Evolutionary conservation across 2,888 invertebrate genomes (phyloP).

Genomic region (Norana najaformis): DNA sequence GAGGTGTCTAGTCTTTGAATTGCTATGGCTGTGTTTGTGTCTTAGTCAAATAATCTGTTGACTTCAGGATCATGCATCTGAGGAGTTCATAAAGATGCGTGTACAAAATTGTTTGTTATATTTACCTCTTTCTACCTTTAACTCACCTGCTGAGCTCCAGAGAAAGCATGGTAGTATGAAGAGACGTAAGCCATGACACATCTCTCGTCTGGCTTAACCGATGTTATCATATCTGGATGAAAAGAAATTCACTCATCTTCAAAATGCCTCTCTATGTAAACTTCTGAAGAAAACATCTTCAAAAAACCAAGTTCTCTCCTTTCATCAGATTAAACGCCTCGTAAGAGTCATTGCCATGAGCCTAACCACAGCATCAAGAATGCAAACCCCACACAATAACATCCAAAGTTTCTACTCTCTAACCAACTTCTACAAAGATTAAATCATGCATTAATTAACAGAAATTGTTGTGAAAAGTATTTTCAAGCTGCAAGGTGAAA

Average conservation of each 20-base stretch:
- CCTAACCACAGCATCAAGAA: neutral
- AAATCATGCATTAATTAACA: too few species aligned
- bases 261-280: neutral
- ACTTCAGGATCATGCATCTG: too few species aligned
- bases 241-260: neutral
- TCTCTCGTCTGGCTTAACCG: conserved; percentile 98
- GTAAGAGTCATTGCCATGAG: neutral
- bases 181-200: conserved; percentile 99
- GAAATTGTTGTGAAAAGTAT: too few species aligned
- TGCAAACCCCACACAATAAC: neutral
- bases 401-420: too few species aligned
- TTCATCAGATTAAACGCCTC: neutral
- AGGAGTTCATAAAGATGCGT: too few species aligned
- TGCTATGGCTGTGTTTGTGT: too few species aligned
- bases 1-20: too few species aligned
- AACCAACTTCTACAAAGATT: too few species aligned
- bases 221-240: conserved; percentile 96
- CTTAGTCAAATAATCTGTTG: too few species aligned
- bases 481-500: too few species aligned
- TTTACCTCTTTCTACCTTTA: neutral
- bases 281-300: neutral
- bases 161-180: conserved; percentile 66
- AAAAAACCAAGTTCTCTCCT: neutral
- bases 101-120: neutral
- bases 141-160: conserved; percentile 92